Base-by-base conservation (phyloP, 2,113 vertebrate species). In the Sardina pilchardus region DNA sequence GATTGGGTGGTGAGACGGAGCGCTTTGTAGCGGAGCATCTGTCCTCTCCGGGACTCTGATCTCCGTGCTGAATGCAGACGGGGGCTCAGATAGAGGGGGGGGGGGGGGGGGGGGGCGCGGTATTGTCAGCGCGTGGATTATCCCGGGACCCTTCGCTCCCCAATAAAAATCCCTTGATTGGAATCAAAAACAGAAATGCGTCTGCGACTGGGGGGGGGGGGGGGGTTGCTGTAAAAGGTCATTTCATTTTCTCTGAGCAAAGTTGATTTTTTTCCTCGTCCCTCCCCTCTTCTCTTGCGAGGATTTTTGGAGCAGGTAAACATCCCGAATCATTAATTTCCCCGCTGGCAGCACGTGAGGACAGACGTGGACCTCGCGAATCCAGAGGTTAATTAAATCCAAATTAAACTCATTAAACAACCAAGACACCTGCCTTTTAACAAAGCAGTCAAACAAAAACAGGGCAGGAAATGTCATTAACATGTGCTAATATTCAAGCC, bases 331-430 rank as follows among this genome's bases (percentile, higher is more conserved):
- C 53, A 92, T 90, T 91, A 91, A 94, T 92, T 91, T 67, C 86
- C 39, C 42, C 44, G 59, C 75, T 86, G 83, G 53, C 16, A 59
- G 81, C 83, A 85, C 85, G 86, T 59, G 36, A 90, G 90, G 85
- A 67, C 75, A 87, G 91, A 84, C 84, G 30, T 30, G 81, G 91
- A 93, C 92, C 93, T 88, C 48, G 83, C 87, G 91, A 92, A 92
- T 84, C 53, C 14, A 89, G 63, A 88, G 94, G 93, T 95, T 95
- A 95, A 95, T 95, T 94, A 95, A 94, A 95, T 93, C 92, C 90
- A 93, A 94, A 94, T 95, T 89, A 94, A 91, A 92, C 89, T 92
- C 92, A 93, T 94, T 94, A 94, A 91, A 91, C 84, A 85, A 82
- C 91, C 84, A 88, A 94, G 93, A 93, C 94, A 95, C 93, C 94